Base-by-base conservation (phyloP, 2,797 vertebrate genomes). In the Falco cherrug region DNA sequence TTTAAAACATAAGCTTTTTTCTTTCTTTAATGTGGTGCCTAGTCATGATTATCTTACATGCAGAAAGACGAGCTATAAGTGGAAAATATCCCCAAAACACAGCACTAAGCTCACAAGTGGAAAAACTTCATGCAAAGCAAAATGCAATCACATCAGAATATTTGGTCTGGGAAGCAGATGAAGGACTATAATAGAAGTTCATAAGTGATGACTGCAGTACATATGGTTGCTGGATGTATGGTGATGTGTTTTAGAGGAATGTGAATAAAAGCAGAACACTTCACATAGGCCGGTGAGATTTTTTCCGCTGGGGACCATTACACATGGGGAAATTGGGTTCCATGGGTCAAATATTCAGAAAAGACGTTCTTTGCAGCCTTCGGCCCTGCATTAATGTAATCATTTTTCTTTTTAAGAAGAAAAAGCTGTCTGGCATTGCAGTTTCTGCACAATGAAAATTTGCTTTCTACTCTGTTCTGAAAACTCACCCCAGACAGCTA, bases 131-230 rank as follows among this genome's bases (percentile, higher is more conserved):
- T 9, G 3, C 16, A 10, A 61, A 82, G 51, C 17, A 75, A 86
- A 89, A 90, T 59, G 43, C 71, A 71, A 12, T 78, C 39, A 7
- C 63, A 39, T 64, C 25, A 43, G 90, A 63, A 26, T 71, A 33
- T 82, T 84, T 60, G 73, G 43, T 93, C 76, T 96, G 95, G 91
- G 83, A 28, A 93, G 88, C 95, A 95, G 91, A 95, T 95, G 96
- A 90, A 67, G 76, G 56, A 7, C 11, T 88, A 1, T 10, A 48
- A 39, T 16, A 39, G 47, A 61, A 60, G 56, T 81, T 89, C 19
- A 12, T 47, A 43, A 89, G 73, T 19, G 77, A 41, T 78, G 87
- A 33, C 35, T 91, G 91, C 70, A 69, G 51, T 63, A 48, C 94
- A 92, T 8, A 14, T 88, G 95, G 80, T 48, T 39, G 21, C 59